Base-by-base conservation (phyloP, 2,888 invertebrate species). In the Morpho helenor region DNA sequence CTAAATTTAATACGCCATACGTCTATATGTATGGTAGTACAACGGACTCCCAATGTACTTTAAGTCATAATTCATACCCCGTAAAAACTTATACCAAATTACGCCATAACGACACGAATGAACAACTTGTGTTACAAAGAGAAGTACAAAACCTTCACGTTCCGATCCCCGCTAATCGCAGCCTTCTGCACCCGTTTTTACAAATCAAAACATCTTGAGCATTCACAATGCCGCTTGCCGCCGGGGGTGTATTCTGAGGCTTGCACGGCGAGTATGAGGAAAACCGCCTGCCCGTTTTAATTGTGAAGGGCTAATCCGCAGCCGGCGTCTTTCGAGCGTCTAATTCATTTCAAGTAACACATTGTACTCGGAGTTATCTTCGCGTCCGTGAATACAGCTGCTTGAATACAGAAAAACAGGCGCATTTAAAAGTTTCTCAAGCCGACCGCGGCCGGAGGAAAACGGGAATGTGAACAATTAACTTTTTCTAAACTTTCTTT, bases 311-410 rank as follows among this genome's bases (percentile, higher is more conserved):
- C 74, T 82, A 80, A 84, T 83, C 81, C 77, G 65, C 72, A 70
- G 68, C 71, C 72, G 71, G 71, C 72, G 63, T 74, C 75, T 72
- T 77, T 81, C 79, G 68, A 77, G 82, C 86, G 79, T 72, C 68
- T 82, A 87, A 88, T 84, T 83, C 83, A 69, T 69, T 80, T 77
- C 82, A 77, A 84, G 82, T 77, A 78, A 79, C 75, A 63, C 76
- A 77, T 79, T 81, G 82, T 82, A 71, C 66, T 63, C 59, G 61
- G 64, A 66, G 64, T 65, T 67, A 61, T 65, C 66, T 70, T 59
- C 60, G 67, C 58, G 59, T 57, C 63, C 67, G 66, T 68, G 68
- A 71, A 69, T 67, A 73, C 80, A 80, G 76, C 80, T 82, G 80
- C 74, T 43, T 54, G 52, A 53, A 57, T 61, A 50, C 66, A 62